These are phyloP conservation scores for Oreonectes daqikongensis DNA, from an alignment of 2,797 vertebrate genomes.

Conservation along the genomic window DNA sequence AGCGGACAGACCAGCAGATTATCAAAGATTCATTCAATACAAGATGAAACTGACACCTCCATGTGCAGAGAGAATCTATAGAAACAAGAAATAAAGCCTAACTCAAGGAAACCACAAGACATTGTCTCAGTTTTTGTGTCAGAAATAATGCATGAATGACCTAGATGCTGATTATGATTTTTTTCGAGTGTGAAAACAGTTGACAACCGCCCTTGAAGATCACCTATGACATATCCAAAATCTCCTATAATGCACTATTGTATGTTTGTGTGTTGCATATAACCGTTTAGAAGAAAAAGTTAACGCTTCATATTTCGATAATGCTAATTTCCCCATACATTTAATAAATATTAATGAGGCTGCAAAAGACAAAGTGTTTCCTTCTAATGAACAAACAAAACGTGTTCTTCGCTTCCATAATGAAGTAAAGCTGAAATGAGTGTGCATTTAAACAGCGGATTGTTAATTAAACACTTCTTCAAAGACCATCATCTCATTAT, in stretches of 20 bases:
- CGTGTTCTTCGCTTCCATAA: conserved; percentile 40
- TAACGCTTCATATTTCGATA: conserved; percentile 2
- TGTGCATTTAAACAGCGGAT: conserved; percentile 46
- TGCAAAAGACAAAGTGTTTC: conserved; percentile 26
- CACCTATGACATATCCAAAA: too few relatives aligned
- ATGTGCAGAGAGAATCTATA: conserved; percentile 7
- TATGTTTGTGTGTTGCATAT: not conserved
- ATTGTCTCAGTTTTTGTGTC: too few relatives aligned
- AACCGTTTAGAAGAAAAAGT: not conserved
- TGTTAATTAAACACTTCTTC: conserved; percentile 52
- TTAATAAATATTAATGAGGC: conserved; percentile 25
- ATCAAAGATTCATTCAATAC: conserved; percentile 32
- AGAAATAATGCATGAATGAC: not conserved
- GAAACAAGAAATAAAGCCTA: conserved; percentile 12
- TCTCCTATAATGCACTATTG: too few relatives aligned
- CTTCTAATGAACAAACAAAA: conserved; percentile 47
- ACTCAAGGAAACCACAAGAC: not conserved
- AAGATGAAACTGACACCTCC: conserved; percentile 17
- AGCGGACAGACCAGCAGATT: conserved; percentile 19
- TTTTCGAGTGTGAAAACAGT: not conserved
- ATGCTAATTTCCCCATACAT: conserved; percentile 4
- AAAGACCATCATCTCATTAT: conserved; percentile 54
- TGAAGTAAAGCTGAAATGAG: conserved; percentile 51
- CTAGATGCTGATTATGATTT: not conserved
- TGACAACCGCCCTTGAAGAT: too few relatives aligned